phyloP scores from a whole-genome alignment of 2,888 invertebrate genomes.

The Xestoiulus laeticollis region DNA sequence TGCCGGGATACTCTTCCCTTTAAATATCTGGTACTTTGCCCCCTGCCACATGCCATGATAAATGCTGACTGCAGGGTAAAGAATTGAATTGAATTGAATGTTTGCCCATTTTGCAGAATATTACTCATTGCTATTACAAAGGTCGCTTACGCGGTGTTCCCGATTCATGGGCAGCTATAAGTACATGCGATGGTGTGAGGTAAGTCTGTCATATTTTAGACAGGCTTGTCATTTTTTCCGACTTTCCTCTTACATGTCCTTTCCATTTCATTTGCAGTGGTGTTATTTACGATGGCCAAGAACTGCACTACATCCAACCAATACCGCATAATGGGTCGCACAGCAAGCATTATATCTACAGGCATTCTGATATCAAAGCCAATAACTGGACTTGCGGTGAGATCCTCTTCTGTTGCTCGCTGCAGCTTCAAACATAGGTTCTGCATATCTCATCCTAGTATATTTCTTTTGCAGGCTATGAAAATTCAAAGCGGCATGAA shows the following conservation, averaged over 20 bases:
- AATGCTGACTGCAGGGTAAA: too few relatives aligned
- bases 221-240: background rate
- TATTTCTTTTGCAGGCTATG: background rate
- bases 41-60: too few relatives aligned
- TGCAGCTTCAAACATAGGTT: background rate
- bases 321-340: slow-evolving; percentile 64
- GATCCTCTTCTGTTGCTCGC: slow-evolving; percentile 51
- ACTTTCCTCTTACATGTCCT: background rate
- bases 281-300: slow-evolving; percentile 79
- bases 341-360: slow-evolving; percentile 73
- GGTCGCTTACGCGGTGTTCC: slow-evolving; percentile 76
- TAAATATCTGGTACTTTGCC: too few relatives aligned
- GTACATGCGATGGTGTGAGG: slow-evolving; percentile 77
- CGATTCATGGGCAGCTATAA: slow-evolving; percentile 83
- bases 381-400: slow-evolving; percentile 72
- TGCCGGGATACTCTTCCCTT: too few relatives aligned
- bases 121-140: slow-evolving; percentile 79
- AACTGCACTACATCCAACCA: slow-evolving; percentile 77
- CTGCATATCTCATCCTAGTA: slow-evolving; percentile 41
- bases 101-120: slow-evolving; percentile 69
- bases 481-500: background rate
- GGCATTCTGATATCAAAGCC: slow-evolving; percentile 71
- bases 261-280: slow-evolving; percentile 69
- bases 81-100: too few relatives aligned
- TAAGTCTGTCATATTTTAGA: slow-evolving; percentile 57